Evolutionary conservation across 1,140 invertebrate genomes (phyloP).

Genomic region (Pentalonia nigronervosa): DNA sequence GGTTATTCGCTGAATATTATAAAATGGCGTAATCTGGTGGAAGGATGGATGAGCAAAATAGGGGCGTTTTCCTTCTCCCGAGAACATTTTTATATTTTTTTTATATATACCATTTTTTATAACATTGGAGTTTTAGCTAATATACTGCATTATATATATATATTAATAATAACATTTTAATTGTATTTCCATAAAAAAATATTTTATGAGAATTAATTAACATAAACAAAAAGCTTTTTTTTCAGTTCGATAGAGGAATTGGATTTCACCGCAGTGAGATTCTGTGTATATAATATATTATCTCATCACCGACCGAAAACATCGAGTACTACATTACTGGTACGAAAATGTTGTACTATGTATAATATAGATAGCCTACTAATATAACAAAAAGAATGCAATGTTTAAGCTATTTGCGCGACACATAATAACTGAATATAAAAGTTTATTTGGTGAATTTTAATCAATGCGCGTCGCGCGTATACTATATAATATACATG

Average conservation of each 20-base stretch:
- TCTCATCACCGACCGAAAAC: not conserved
- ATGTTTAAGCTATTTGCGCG: not conserved
- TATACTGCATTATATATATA: not conserved
- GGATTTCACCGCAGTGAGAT: not conserved
- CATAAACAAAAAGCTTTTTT: not conserved
- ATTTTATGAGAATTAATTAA: not conserved
- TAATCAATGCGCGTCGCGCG: not conserved
- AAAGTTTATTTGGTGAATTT: not conserved
- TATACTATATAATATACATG: not conserved
- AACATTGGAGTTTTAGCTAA: not conserved
- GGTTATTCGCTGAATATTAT: not conserved
- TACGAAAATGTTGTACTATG: not conserved
- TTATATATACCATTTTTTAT: not conserved
- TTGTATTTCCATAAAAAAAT: not conserved
- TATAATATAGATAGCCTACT: not conserved
- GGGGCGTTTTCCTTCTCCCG: not conserved
- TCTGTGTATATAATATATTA: not conserved
- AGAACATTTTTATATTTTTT: not conserved
- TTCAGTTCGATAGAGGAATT: not conserved
- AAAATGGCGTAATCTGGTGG: not conserved
- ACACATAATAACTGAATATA: not conserved
- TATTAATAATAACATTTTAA: not conserved
- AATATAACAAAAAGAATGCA: not conserved
- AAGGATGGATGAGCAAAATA: not conserved
- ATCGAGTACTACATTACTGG: not conserved